Conservation (phyloP, 2,797 vertebrate genomes). For the Pseudochirops corinnae region DNA sequence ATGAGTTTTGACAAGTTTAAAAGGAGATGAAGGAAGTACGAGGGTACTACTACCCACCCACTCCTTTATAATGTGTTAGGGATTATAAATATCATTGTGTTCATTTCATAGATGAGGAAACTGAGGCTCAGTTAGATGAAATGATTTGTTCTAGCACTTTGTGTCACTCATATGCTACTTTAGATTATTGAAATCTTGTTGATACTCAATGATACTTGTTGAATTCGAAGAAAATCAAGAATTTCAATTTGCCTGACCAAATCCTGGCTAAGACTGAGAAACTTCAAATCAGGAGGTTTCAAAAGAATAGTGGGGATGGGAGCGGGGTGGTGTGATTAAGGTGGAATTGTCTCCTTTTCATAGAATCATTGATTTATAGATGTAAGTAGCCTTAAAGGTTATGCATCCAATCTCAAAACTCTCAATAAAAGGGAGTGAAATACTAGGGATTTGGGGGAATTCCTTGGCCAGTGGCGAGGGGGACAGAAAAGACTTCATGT, state of each 20-base stretch:
- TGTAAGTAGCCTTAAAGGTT: not conserved
- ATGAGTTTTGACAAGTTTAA: not conserved
- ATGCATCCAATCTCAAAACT: not conserved
- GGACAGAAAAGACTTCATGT: not conserved
- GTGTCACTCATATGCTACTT: not conserved
- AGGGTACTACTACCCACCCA: not conserved
- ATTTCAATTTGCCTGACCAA: no score
- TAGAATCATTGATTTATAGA: not conserved
- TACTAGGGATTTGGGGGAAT: not conserved
- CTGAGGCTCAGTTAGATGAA: not conserved
- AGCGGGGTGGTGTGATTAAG: not conserved
- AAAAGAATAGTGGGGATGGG: not conserved
- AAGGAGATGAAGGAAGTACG: not conserved
- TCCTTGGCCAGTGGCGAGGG: no score
- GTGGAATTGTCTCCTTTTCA: not conserved
- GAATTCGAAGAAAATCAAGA: not conserved
- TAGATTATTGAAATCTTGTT: not conserved
- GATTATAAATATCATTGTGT: not conserved
- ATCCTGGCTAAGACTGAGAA: not conserved
- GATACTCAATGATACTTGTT: not conserved
- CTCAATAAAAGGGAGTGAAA: not conserved
- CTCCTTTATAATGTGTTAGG: not conserved
- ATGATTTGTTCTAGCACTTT: not conserved
- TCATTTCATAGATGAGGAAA: not conserved
- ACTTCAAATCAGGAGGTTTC: not conserved